These are phyloP conservation scores for Papilio aristodemus DNA, from an alignment of 1,140 invertebrate species.

Conservation along the genomic window DNA sequence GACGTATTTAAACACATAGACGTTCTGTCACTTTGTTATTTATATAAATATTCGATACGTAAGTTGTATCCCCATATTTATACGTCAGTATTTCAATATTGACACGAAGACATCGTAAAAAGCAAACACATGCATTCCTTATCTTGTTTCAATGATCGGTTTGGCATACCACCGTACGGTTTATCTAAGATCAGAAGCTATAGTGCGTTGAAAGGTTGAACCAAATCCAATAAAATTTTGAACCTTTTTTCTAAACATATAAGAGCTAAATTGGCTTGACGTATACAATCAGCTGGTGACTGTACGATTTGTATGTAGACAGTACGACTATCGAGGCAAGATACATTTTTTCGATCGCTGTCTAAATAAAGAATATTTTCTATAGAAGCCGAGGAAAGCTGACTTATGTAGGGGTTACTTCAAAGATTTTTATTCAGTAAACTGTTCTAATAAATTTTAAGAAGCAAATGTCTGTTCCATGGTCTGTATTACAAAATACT, in stretches of 20 bases:
- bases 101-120: constrained; percentile 31
- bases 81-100: constrained; percentile 28
- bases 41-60: not conserved
- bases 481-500: too few relatives aligned
- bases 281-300: constrained; percentile 21
- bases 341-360: not conserved
- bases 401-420: not conserved
- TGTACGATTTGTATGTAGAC: not conserved
- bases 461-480: too few relatives aligned
- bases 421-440: not conserved
- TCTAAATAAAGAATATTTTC: not conserved
- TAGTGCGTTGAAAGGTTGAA: constrained; percentile 15
- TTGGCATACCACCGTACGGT: constrained; percentile 30
- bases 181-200: constrained; percentile 30
- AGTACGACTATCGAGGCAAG: constrained; percentile 1
- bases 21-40: not conserved
- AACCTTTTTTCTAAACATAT: not conserved
- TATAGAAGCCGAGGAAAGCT: not conserved
- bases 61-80: not conserved
- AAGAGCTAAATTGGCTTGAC: constrained; percentile 7
- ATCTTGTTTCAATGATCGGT: constrained; percentile 33
- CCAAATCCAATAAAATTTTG: not conserved
- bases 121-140: constrained; percentile 26
- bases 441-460: too few relatives aligned
- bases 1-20: too few relatives aligned